A percentile compares a stretch with the other conserved stretches of the same genome.
Evolutionary conservation across 2,888 invertebrate species (phyloP).

Genomic region (Tanypteryx hageni): DNA sequence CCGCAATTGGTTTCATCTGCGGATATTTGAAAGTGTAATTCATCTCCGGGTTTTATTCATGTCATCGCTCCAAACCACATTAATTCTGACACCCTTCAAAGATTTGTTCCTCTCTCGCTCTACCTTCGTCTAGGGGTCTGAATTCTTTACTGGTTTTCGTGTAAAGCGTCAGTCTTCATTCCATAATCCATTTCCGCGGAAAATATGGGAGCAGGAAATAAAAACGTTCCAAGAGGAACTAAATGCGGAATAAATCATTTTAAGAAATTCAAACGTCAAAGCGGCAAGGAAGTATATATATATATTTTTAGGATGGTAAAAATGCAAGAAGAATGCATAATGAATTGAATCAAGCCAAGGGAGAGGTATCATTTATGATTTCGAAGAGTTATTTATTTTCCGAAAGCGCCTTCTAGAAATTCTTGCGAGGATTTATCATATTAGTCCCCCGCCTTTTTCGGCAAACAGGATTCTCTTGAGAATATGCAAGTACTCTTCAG

Average conservation of each 20-base stretch:
- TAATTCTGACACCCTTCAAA: constrained; percentile 56
- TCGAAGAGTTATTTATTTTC: background rate
- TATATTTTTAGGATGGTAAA: background rate
- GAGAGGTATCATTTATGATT: background rate
- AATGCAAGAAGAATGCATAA: constrained; percentile 47
- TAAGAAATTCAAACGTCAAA: background rate
- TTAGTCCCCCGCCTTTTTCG: too few species aligned
- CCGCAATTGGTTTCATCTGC: background rate
- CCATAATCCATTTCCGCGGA: constrained; percentile 26
- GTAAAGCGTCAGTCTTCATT: constrained; percentile 60
- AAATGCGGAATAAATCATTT: constrained; percentile 44
- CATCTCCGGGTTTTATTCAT: constrained; percentile 53
- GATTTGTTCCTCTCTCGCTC: constrained; percentile 30
- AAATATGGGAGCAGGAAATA: background rate
- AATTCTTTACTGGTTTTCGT: constrained; percentile 43
- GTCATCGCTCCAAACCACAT: constrained; percentile 33
- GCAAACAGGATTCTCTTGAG: too few species aligned
- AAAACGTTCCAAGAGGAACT: background rate
- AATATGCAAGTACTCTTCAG: too few species aligned
- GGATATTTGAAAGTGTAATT: constrained; percentile 60
- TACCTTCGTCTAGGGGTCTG: background rate
- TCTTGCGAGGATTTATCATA: too few species aligned
- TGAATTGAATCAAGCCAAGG: background rate
- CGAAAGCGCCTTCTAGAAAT: background rate
- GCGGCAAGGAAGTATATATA: background rate